Conservation (phyloP, 2,888 invertebrate genomes). For the Glomeris marginata region DNA sequence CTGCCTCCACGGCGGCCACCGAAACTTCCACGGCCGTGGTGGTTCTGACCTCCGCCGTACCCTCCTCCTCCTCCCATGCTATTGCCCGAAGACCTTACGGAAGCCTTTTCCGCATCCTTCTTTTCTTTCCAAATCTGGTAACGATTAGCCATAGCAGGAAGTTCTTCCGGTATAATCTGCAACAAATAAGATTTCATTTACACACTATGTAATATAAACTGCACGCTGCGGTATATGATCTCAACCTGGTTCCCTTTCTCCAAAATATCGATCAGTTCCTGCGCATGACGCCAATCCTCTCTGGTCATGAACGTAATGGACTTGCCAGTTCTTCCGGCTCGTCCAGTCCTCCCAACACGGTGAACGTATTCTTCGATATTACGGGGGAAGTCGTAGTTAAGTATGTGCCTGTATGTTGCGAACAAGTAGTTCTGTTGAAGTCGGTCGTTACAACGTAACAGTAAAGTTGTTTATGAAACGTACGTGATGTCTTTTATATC, state of each 20-base stretch:
- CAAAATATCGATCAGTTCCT: constrained; percentile 65
- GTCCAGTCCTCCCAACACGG: constrained; percentile 85
- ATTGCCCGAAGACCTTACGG: constrained; percentile 23
- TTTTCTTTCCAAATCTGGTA: constrained; percentile 49
- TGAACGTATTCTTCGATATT: constrained; percentile 95
- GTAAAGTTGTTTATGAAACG: constrained; percentile 25
- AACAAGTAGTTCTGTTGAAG: too few species aligned
- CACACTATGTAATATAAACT: background rate
- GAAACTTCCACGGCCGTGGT: constrained; percentile 12
- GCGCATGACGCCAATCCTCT: constrained; percentile 65
- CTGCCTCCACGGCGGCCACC: constrained; percentile 16
- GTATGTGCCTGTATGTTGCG: constrained; percentile 54
- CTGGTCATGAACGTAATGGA: constrained; percentile 64
- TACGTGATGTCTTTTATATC: constrained; percentile 76
- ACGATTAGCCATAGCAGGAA: constrained; percentile 58
- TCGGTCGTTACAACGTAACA: background rate
- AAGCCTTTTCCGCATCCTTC: constrained; percentile 18
- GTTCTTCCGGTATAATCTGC: constrained; percentile 57
- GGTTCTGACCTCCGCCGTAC: constrained; percentile 27
- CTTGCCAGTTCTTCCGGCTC: constrained; percentile 72
- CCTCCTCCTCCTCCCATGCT: constrained; percentile 32
- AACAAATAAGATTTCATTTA: constrained; percentile 9
- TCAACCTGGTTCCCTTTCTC: constrained; percentile 64
- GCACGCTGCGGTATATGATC: too few species aligned
- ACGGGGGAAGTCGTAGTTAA: constrained; percentile 84